These are phyloP conservation scores for Torymus tubicola DNA, from an alignment of 2,888 invertebrate species.

Conservation along the genomic window DNA sequence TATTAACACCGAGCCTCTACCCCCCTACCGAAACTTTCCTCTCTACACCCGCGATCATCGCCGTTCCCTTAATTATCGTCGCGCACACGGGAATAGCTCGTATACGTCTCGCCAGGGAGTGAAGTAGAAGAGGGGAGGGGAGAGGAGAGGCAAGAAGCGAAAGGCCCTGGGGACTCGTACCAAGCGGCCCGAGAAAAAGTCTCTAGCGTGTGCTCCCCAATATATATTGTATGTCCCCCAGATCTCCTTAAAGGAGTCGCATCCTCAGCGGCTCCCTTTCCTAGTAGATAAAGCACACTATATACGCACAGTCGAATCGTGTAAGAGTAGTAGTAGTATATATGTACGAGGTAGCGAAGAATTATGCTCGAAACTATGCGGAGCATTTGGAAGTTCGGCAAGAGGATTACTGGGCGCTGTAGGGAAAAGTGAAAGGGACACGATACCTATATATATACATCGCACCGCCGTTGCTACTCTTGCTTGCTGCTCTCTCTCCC, in stretches of 20 bases:
- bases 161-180: slow-evolving; percentile 25
- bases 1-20: slow-evolving; percentile 15
- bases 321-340: too few relatives aligned
- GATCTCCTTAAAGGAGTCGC: too few relatives aligned
- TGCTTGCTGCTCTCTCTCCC: neutral
- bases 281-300: too few relatives aligned
- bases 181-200: neutral
- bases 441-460: neutral
- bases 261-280: too few relatives aligned
- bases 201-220: neutral
- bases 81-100: slow-evolving; percentile 27
- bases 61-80: slow-evolving; percentile 48
- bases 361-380: slow-evolving; percentile 51
- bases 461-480: too few relatives aligned
- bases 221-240: too few relatives aligned
- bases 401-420: slow-evolving; percentile 34
- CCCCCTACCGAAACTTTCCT: neutral
- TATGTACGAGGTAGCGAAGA: slow-evolving; percentile 20
- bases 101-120: neutral
- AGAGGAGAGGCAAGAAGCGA: neutral
- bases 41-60: slow-evolving; percentile 28
- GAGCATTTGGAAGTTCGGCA: slow-evolving; percentile 18
- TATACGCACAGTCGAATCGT: too few relatives aligned
- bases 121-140: neutral
- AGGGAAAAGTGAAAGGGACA: slow-evolving; percentile 27